Conservation (phyloP, 1,140 invertebrate species). For the Carcinoscorpius rotundicauda region DNA sequence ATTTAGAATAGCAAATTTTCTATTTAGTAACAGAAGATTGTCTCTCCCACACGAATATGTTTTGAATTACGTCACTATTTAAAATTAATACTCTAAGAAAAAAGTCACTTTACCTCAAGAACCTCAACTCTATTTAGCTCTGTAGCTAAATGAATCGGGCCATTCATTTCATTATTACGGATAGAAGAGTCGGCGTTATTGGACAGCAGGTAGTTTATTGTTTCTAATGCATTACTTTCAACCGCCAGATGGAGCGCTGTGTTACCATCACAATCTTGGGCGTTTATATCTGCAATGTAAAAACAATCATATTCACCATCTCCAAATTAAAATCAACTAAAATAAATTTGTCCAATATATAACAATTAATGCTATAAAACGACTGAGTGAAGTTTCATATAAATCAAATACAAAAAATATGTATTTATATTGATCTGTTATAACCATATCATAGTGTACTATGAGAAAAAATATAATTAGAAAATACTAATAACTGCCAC, state of each 20-base stretch:
- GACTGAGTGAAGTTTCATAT: too few species aligned
- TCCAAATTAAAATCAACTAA: too few species aligned
- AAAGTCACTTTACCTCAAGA: slow-evolving; percentile 36
- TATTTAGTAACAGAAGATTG: too few species aligned
- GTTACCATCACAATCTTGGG: slow-evolving; percentile 56
- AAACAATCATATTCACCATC: too few species aligned
- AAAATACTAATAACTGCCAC: too few species aligned
- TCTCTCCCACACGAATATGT: neutral
- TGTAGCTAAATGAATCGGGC: slow-evolving; percentile 61
- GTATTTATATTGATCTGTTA: too few species aligned
- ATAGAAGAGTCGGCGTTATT: slow-evolving; percentile 54
- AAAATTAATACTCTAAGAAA: neutral
- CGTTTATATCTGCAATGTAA: slow-evolving; percentile 53
- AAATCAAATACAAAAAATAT: too few species aligned
- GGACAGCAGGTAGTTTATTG: slow-evolving; percentile 55
- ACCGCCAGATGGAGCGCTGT: slow-evolving; percentile 70
- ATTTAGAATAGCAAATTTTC: too few species aligned
- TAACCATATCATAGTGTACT: too few species aligned
- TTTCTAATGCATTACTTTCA: slow-evolving; percentile 51
- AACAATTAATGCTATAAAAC: too few species aligned
- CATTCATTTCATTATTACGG: slow-evolving; percentile 60
- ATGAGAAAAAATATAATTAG: too few species aligned
- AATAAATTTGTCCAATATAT: too few species aligned
- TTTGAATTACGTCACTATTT: neutral
- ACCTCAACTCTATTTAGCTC: slow-evolving; percentile 56